Evolutionary conservation across 2,113 vertebrate genomes (phyloP).

Genomic region (Cnemophilus loriae): DNA sequence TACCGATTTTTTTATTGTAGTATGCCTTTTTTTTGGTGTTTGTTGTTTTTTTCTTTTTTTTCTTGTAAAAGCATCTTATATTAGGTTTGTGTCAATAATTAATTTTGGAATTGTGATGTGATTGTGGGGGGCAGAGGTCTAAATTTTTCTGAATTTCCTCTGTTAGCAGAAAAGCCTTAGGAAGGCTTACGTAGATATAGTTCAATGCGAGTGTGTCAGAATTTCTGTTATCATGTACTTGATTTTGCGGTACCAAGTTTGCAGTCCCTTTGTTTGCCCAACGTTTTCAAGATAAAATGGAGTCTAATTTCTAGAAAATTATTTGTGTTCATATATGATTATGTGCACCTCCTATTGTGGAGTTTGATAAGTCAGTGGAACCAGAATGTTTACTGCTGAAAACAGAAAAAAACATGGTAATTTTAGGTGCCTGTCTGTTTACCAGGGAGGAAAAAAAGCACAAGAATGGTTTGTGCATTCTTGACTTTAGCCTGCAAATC

Average conservation of each 20-base stretch:
- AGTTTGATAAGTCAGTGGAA: neutral
- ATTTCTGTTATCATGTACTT: neutral
- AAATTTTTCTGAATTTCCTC: neutral
- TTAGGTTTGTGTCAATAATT: neutral
- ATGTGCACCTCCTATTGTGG: neutral
- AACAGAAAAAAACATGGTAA: neutral
- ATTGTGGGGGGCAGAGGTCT: neutral
- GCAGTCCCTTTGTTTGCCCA: neutral
- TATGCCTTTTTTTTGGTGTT: neutral
- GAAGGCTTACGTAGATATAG: rapidly evolving
- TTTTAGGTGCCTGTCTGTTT: neutral
- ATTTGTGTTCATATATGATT: neutral
- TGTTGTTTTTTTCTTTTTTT: neutral
- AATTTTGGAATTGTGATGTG: neutral
- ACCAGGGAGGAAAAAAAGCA: neutral
- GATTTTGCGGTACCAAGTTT: neutral
- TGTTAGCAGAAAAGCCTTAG: neutral
- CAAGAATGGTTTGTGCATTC: neutral
- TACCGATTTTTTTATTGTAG: neutral
- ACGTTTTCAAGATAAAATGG: neutral
- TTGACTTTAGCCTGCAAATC: neutral
- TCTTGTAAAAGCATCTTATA: neutral
- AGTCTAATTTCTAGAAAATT: neutral
- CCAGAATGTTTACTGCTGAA: neutral
- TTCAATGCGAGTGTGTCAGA: neutral